Evolutionary conservation across 2,888 invertebrate species (phyloP).

Genomic region (Papilio elwesi): DNA sequence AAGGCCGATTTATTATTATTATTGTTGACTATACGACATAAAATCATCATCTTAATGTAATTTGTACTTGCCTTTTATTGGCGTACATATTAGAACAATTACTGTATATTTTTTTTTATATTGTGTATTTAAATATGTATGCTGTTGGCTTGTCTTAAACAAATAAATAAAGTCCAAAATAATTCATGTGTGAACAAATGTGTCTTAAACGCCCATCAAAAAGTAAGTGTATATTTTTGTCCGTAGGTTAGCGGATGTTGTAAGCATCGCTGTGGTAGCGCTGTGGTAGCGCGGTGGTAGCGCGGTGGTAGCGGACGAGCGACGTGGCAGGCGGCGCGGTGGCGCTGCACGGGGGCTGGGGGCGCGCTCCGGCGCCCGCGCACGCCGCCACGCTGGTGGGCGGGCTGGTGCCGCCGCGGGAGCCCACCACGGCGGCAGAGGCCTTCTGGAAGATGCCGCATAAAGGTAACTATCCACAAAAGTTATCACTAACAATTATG

Average conservation of each 20-base stretch:
- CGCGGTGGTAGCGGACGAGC: conserved; percentile 49
- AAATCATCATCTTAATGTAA: too few species aligned
- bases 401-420: conserved; percentile 88
- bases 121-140: too few species aligned
- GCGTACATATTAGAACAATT: too few species aligned
- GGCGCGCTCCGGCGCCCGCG: conserved; percentile 85
- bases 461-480: conserved; percentile 85
- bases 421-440: conserved; percentile 88
- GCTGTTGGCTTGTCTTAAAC: too few species aligned
- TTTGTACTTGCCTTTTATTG: too few species aligned
- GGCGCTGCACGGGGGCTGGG: conserved; percentile 85
- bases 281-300: conserved; percentile 61
- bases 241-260: conserved; percentile 24
- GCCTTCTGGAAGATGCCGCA: conserved; percentile 95
- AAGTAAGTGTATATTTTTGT: background rate
- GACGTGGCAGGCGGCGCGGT: conserved; percentile 67
- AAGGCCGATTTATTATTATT: too few species aligned
- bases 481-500: too few species aligned
- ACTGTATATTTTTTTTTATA: too few species aligned
- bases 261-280: conserved; percentile 41
- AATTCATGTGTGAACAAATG: too few species aligned
- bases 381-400: conserved; percentile 86
- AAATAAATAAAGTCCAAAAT: too few species aligned
- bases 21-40: too few species aligned
- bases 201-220: background rate